Base-by-base conservation (phyloP, 2,888 invertebrate genomes). In the Erebia epiphron region DNA sequence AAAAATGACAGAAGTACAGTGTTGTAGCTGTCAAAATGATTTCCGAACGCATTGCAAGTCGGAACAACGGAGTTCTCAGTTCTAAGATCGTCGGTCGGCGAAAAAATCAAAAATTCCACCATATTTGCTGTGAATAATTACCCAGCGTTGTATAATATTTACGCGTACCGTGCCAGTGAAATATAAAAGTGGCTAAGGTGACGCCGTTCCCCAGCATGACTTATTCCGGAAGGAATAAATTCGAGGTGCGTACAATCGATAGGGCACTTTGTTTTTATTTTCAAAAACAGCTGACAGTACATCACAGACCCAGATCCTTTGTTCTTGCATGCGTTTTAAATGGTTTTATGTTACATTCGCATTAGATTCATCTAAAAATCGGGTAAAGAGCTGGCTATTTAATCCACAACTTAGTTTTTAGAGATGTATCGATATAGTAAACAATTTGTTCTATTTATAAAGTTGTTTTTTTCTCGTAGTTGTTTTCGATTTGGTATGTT, bases 171-270 rank as follows among this genome's bases (percentile, higher is more conserved):
- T 73, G 73, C 74, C 67, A 79, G 77, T 80, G 80, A 82, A 88
- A 87, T 81, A 83, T 77, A 80, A 81, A 89, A 91, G 92, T 93
- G 92, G 93, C 93, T 86, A 92, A 92, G 83, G 88, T 93, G 83
- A 92, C 91, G 73, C 92, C 92, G 68, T 90, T 88, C 82, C 89
- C 94, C 82, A 91, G 82, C 82, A 95, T 95, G 95, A 94, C 93
- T 88, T 94, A 94, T 92, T 95, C 95, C 85, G 94, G 94, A 81
- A 94, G 95, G 91, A 95, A 94, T 88, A 95, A 95, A 90, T 95
- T 95, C 86, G 95, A 95, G 94, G 95, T 95, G 85, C 87, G 94
- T 83, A 73, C 63, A 61, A 78, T 80, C 75, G 79, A 81, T 82
- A 72, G 66, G 16, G 67, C 63, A 68, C 68, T 83, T 83, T 89